Conservation (phyloP, 2,797 vertebrate genomes). For the Gobio occitaniae region DNA sequence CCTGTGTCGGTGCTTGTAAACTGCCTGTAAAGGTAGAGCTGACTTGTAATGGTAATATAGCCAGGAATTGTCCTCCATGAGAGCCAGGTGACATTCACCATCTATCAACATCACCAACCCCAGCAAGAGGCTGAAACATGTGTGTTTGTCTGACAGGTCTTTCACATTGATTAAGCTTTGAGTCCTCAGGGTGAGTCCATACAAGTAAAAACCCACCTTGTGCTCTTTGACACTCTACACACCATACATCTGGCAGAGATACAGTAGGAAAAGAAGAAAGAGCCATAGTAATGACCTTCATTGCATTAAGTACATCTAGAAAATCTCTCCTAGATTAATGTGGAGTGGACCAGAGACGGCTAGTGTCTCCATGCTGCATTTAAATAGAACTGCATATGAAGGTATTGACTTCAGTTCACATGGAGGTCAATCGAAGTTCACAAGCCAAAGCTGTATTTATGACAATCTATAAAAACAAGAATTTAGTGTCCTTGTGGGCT, state of each 20-base stretch:
- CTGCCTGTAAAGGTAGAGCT: neutral
- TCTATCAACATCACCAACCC: constrained; percentile 31
- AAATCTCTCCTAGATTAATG: constrained; percentile 59
- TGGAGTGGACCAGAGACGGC: constrained; percentile 66
- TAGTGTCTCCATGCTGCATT: constrained; percentile 69
- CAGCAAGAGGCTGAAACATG: constrained; percentile 6
- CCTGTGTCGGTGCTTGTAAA: neutral
- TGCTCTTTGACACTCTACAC: neutral
- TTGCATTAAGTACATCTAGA: constrained; percentile 64
- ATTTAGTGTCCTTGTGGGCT: constrained; percentile 50
- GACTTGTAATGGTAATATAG: neutral
- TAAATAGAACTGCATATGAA: constrained; percentile 67
- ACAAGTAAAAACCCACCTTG: neutral
- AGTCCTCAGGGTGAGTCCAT: neutral
- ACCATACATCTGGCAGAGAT: constrained; percentile 34
- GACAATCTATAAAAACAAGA: constrained; percentile 65
- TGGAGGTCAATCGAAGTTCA: constrained; percentile 71
- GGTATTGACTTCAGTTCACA: constrained; percentile 67
- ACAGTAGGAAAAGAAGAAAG: constrained; percentile 44
- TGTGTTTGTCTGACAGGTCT: constrained; percentile 16
- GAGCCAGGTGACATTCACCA: constrained; percentile 39
- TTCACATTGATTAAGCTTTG: constrained; percentile 53
- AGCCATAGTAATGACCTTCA: constrained; percentile 52
- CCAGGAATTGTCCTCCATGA: constrained; percentile 20
- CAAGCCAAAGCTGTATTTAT: constrained; percentile 72